phyloP scores from a whole-genome alignment of 2,888 invertebrate species.

The Pegoplata infirma region DNA sequence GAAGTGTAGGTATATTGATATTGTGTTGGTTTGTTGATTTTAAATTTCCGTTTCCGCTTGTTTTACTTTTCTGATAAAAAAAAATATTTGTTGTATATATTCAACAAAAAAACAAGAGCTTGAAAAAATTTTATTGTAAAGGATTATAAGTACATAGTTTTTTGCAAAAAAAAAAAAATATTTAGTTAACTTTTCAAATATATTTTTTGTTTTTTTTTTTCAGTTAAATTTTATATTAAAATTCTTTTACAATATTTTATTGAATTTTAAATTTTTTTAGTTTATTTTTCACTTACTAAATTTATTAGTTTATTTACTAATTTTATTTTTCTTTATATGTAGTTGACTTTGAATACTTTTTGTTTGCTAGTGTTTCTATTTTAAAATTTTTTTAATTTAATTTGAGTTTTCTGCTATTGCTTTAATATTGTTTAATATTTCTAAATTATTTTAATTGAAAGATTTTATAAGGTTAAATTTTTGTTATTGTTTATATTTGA shows the following conservation, averaged over 20 bases:
- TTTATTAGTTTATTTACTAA: neutral
- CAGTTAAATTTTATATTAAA: neutral
- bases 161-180: too few relatives aligned
- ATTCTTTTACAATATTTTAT: neutral
- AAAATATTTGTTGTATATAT: too few relatives aligned
- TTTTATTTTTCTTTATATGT: too few relatives aligned
- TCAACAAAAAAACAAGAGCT: neutral
- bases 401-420: neutral
- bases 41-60: constrained; percentile 39
- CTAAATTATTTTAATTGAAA: too few relatives aligned
- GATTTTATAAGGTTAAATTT: too few relatives aligned
- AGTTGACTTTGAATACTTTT: too few relatives aligned
- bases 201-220: neutral
- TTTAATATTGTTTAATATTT: too few relatives aligned
- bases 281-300: neutral
- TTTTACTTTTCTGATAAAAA: neutral
- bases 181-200: neutral
- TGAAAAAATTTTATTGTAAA: neutral
- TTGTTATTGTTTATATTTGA: neutral
- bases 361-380: neutral
- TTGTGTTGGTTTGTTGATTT: constrained; percentile 17
- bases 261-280: neutral
- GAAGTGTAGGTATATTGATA: neutral
- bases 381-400: neutral
- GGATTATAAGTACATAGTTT: too few relatives aligned